A percentile compares a stretch with the other conserved stretches of the same genome.
Conservation (phyloP, 2,113 vertebrate species). For the Aldabrachelys gigantea region DNA sequence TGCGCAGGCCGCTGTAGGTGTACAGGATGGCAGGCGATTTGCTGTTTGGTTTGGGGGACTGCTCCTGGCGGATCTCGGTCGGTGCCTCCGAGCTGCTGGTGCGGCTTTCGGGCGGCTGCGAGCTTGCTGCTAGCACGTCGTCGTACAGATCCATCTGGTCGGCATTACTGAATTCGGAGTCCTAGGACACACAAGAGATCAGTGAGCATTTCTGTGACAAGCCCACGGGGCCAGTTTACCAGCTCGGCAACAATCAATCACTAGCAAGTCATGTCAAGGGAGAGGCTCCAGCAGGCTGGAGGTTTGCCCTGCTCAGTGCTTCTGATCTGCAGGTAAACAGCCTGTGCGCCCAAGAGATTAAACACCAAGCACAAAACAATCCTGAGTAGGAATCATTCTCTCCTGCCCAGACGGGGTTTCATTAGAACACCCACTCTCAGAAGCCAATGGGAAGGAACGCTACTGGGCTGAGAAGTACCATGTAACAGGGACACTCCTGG, state of each 20-base stretch:
- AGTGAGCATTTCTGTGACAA: rapidly evolving
- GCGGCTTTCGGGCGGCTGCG: constrained; percentile 79
- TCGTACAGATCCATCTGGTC: constrained; percentile 95
- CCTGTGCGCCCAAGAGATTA: not conserved
- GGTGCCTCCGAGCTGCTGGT: constrained; percentile 69
- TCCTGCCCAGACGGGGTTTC: not conserved
- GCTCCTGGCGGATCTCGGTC: constrained; percentile 75
- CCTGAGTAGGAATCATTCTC: not conserved
- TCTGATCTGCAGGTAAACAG: not conserved
- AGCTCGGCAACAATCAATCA: not conserved
- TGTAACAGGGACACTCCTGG: not conserved
- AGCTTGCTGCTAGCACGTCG: constrained; percentile 89
- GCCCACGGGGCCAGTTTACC: rapidly evolving
- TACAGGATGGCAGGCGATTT: constrained; percentile 79
- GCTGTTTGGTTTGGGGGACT: constrained; percentile 74
- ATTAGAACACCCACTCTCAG: not conserved
- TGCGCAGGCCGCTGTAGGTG: constrained; percentile 78
- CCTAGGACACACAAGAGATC: constrained; percentile 60
- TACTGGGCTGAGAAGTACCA: not conserved
- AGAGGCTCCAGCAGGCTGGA: not conserved
- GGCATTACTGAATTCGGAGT: constrained; percentile 87
- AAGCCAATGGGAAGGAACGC: not conserved
- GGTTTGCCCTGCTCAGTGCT: not conserved
- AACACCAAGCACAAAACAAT: not conserved
- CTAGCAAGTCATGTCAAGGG: not conserved